These are phyloP conservation scores for Delphinus delphis DNA, from an alignment of 2,113 vertebrate genomes.

Conservation along the genomic window DNA sequence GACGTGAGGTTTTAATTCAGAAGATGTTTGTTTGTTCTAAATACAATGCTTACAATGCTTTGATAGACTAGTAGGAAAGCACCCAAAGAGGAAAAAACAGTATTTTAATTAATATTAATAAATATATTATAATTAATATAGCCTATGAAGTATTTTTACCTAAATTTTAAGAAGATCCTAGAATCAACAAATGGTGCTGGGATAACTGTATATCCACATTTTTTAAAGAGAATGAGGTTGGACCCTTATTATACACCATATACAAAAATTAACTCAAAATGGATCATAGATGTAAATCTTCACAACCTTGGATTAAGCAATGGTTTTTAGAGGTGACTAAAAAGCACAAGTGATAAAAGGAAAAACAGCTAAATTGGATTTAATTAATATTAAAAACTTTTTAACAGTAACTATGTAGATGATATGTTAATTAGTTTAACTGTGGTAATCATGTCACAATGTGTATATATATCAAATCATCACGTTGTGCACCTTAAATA, in stretches of 20 bases:
- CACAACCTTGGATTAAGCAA: neutral
- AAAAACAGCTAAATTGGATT: neutral
- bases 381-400: conserved; percentile 13
- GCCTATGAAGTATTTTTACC: neutral
- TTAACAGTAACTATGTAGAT: neutral
- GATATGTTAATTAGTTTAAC: neutral
- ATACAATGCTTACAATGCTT: conserved; percentile 30
- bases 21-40: conserved; percentile 30
- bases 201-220: neutral
- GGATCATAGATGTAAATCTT: neutral
- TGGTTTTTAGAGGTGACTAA: neutral
- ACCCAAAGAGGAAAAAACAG: neutral
- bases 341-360: neutral
- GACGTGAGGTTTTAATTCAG: conserved; percentile 43
- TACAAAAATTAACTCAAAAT: conserved; percentile 20
- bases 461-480: neutral
- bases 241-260: neutral
- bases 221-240: neutral
- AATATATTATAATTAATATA: conserved; percentile 17
- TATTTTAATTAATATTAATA: conserved; percentile 33
- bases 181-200: neutral
- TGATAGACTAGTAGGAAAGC: neutral
- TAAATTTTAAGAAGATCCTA: conserved; percentile 33
- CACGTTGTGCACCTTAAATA: neutral
- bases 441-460: neutral